phyloP scores from a whole-genome alignment of 2,888 invertebrate species.

The Dasypolia templi region DNA sequence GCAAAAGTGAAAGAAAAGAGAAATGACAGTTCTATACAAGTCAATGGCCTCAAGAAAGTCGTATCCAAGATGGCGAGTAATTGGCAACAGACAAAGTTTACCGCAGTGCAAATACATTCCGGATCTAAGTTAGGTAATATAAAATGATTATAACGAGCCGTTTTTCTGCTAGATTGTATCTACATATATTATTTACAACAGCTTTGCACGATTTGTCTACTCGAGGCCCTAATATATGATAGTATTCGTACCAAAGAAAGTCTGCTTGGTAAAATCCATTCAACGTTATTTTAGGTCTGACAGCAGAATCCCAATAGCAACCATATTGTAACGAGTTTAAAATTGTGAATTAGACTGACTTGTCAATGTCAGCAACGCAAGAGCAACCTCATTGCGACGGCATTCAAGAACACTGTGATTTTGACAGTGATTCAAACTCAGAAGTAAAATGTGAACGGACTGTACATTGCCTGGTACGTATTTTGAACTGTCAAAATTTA shows the following conservation, averaged over 20 bases:
- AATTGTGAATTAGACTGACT: no score
- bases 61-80: constrained; percentile 16
- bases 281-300: no score
- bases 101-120: constrained; percentile 20
- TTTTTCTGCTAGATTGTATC: constrained; percentile 14
- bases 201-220: not conserved
- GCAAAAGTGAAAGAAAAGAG: constrained; percentile 14
- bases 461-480: not conserved
- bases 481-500: not conserved
- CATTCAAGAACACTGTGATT: no score
- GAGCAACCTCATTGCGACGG: no score
- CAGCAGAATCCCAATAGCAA: no score
- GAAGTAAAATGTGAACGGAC: no score
- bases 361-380: no score
- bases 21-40: constrained; percentile 2
- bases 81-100: constrained; percentile 42
- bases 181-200: not conserved
- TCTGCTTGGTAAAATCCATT: no score
- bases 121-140: constrained; percentile 1
- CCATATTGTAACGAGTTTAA: no score
- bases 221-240: no score
- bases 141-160: not conserved
- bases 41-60: constrained; percentile 33
- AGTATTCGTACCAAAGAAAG: not conserved
- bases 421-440: no score